A percentile compares a stretch with the other conserved stretches of the same genome.
These are phyloP conservation scores for Aphelocoma coerulescens DNA, from an alignment of 2,113 vertebrate species.

Conservation along the genomic window DNA sequence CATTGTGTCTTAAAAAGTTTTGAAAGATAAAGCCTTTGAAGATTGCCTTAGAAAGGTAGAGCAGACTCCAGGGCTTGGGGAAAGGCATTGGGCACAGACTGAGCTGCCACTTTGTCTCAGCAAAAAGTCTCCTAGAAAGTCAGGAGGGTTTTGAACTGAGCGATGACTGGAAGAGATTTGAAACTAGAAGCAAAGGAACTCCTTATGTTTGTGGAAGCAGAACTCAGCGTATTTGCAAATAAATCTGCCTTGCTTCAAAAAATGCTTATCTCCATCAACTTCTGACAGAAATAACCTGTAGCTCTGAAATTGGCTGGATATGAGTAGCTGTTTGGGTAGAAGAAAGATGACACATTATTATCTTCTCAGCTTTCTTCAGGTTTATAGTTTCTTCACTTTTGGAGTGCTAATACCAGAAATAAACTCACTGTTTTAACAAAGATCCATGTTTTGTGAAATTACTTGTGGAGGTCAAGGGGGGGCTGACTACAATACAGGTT, in stretches of 20 bases:
- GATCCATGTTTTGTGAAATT: not conserved
- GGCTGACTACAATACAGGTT: not conserved
- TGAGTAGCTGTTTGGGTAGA: not conserved
- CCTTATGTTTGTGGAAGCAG: not conserved
- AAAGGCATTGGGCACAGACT: not conserved
- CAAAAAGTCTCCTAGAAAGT: not conserved
- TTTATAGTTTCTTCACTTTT: not conserved
- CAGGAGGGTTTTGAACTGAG: not conserved
- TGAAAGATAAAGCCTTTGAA: not conserved
- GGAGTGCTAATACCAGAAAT: not conserved
- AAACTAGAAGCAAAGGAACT: not conserved
- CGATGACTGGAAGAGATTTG: not conserved
- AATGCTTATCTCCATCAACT: not conserved
- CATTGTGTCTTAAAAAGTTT: not conserved
- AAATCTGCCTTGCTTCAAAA: not conserved
- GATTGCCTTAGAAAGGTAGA: not conserved
- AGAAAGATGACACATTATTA: not conserved
- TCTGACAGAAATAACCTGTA: not conserved
- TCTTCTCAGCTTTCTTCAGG: not conserved
- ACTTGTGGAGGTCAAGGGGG: fast-evolving
- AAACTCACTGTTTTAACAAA: not conserved
- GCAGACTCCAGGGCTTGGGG: fast-evolving
- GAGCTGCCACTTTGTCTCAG: not conserved
- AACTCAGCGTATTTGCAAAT: not conserved
- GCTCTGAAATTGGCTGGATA: not conserved